phyloP scores from a whole-genome alignment of 1,140 invertebrate genomes.

The Pseudomyrmex concolor region DNA sequence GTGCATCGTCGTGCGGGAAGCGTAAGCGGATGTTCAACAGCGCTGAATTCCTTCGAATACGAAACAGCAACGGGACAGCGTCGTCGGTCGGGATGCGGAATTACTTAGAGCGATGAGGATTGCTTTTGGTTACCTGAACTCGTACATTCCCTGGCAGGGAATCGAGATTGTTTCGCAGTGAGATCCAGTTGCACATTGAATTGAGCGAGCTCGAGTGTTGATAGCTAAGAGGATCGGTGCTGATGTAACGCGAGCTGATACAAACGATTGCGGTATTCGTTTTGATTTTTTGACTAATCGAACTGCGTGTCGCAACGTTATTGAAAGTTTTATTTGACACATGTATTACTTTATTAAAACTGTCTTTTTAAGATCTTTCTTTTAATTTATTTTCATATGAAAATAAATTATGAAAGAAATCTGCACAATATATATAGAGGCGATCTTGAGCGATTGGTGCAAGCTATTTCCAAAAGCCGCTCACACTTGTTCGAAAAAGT shows the following conservation, averaged over 20 bases:
- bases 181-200: slow-evolving; percentile 30
- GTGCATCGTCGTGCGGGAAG: slow-evolving; percentile 43
- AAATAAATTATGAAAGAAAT: slow-evolving; percentile 21
- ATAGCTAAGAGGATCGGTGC: slow-evolving; percentile 36
- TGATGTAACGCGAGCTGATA: not conserved
- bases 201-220: not conserved
- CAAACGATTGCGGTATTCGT: not conserved
- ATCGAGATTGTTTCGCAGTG: slow-evolving; percentile 43
- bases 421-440: not conserved
- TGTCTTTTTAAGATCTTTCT: not conserved
- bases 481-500: not conserved
- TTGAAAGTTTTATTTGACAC: not conserved
- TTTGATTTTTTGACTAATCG: slow-evolving; percentile 16
- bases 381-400: too few relatives aligned
- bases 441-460: not conserved
- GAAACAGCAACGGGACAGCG: slow-evolving; percentile 23
- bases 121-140: slow-evolving; percentile 42
- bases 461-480: slow-evolving; percentile 6
- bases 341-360: not conserved
- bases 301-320: not conserved
- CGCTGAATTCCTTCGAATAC: slow-evolving; percentile 7
- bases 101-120: slow-evolving; percentile 23
- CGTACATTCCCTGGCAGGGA: slow-evolving; percentile 1
- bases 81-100: slow-evolving; percentile 16
- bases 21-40: slow-evolving; percentile 51